Conservation (phyloP, 2,113 vertebrate genomes). For the Bettongia penicillata region DNA sequence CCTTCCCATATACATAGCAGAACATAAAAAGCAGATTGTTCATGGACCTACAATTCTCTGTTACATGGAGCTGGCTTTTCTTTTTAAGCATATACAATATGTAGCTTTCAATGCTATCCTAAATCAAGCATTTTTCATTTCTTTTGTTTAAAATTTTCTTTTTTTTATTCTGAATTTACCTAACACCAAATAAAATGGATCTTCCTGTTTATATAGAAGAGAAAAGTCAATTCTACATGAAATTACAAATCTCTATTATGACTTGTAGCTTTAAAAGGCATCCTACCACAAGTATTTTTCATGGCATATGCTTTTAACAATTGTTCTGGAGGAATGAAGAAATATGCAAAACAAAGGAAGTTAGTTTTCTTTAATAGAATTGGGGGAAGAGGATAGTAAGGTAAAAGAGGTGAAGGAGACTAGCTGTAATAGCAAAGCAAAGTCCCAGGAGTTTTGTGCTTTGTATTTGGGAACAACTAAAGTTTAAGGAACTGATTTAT, state of each 20-base stretch:
- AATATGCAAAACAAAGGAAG: conserved; percentile 24
- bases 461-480: background rate
- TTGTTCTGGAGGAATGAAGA: conserved; percentile 35
- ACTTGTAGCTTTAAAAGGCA: background rate
- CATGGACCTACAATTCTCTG: background rate
- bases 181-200: background rate
- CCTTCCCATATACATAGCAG: background rate
- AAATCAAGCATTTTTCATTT: background rate
- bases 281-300: conserved; percentile 50
- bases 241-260: background rate
- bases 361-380: conserved; percentile 24
- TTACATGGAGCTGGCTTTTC: background rate
- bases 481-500: conserved; percentile 43
- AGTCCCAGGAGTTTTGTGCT: background rate
- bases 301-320: conserved; percentile 42
- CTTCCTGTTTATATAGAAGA: background rate
- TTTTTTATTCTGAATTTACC: background rate
- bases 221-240: background rate
- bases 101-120: background rate
- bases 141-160: background rate
- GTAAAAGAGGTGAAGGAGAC: background rate
- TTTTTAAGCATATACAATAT: background rate
- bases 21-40: background rate
- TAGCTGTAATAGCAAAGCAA: background rate
- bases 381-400: background rate